Percentiles rank a stretch among this genome's conserved stretches.
phyloP scores from a whole-genome alignment of 2,888 invertebrate species.

The Macrosiphum euphorbiae region DNA sequence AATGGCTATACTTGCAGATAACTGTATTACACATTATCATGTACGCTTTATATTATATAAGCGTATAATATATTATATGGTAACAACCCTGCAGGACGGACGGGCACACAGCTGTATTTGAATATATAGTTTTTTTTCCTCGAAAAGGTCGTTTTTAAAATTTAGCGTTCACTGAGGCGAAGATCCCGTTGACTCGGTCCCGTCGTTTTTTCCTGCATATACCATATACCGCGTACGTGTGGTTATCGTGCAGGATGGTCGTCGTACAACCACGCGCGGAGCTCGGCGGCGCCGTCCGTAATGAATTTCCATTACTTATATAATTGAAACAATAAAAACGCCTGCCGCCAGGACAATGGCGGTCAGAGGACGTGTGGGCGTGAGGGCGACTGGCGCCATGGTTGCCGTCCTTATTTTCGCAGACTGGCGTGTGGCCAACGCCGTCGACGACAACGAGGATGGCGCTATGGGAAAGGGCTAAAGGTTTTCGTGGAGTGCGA shows the following conservation, averaged over 20 bases:
- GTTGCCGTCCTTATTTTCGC: conserved; percentile 20
- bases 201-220: not conserved
- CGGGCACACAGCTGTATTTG: not conserved
- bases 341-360: not conserved
- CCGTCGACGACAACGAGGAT: not conserved
- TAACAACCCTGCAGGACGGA: not conserved
- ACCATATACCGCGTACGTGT: not conserved
- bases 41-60: not conserved
- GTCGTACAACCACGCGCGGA: not conserved
- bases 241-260: not conserved
- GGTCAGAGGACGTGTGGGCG: not conserved
- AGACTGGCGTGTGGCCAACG: conserved; percentile 54
- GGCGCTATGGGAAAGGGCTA: not conserved
- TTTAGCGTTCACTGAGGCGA: not conserved
- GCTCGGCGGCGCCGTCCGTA: conserved; percentile 35
- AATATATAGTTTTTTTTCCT: not conserved
- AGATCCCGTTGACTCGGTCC: not conserved
- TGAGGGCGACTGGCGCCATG: conserved; percentile 53
- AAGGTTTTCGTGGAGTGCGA: not conserved
- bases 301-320: conserved; percentile 62
- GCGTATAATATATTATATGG: not conserved
- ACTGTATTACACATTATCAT: not conserved
- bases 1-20: not conserved
- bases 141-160: not conserved
- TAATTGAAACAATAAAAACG: conserved; percentile 63